Evolutionary conservation across 1,140 invertebrate genomes (phyloP), one percentile per base, ranked within the genome.

Genomic region (Adelges cooleyi): DNA sequence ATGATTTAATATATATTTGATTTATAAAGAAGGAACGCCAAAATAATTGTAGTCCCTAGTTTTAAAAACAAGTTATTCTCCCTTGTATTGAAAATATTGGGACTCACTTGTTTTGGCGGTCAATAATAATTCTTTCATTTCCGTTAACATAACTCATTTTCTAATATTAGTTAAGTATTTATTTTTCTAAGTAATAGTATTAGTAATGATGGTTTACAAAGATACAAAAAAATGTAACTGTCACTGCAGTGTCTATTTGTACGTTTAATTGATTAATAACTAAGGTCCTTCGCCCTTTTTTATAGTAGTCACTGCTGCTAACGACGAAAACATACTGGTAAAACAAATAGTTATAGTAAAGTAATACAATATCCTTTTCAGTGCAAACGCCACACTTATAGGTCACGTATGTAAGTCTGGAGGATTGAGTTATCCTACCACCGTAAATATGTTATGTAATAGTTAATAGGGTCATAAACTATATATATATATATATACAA

Each of bases 291-390:
- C 13, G 6, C 3, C n/a, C 36, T 6, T 42, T 56, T 56, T 44
- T 40, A 38, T 15, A 27, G 38, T 22, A 11, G n/a, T 6, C 11
- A 27, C 6, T 44, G 15, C 25, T 25, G 18, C 25, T 15, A 25
- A 17, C 27, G 17, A 10, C 38, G 22, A 59, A 42, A 44, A 44
- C 22, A 10, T 44, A 59, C 22, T 2, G 10, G 38, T 27, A 56
- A n/a, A 44, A 38, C 53, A 25, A 40, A 56, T 56, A 42, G 36
- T 8, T 25, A 56, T 42, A 44, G 9, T 22, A 4, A 44, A 44
- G 54, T 59, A 59, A 59, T 59, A 15, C 27, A 59, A 59, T 59
- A 59, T 18, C 54, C 25, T 44, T 17, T 44, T 27, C 33, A 44
- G 42, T 3, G 52, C 22, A 42, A 25, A 42, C 17, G 25, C 18